These are phyloP conservation scores for Cataglyphis cursor DNA, from an alignment of 2,888 invertebrate genomes.

Conservation along the genomic window DNA sequence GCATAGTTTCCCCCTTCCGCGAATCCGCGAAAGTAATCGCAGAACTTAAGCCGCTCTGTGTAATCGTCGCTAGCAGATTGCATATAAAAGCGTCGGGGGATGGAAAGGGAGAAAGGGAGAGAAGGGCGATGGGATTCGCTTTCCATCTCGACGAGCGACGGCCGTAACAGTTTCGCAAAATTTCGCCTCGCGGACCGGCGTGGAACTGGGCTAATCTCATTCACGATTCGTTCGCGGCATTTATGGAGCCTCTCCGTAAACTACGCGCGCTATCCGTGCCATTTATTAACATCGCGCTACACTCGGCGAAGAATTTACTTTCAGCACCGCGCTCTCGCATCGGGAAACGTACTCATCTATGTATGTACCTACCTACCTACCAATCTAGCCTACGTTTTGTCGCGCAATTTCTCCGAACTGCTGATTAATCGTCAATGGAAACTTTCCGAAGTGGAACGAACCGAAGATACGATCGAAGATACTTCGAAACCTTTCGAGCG, in stretches of 20 bases:
- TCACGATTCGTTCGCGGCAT: conserved; percentile 55
- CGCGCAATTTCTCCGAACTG: conserved; percentile 35
- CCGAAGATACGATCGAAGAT: conserved; percentile 36
- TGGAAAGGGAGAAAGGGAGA: neutral
- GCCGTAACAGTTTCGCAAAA: conserved; percentile 53
- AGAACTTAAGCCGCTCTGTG: conserved; percentile 20
- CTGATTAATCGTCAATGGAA: conserved; percentile 63
- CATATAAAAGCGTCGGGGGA: conserved; percentile 12
- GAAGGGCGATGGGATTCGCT: neutral
- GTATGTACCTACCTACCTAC: neutral
- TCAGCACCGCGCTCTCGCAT: conserved; percentile 2
- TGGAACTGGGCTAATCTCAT: conserved; percentile 61
- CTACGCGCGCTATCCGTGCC: conserved; percentile 43
- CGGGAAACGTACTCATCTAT: conserved; percentile 25
- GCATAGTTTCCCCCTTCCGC: neutral
- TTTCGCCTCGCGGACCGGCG: conserved; percentile 29
- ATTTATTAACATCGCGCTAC: conserved; percentile 64
- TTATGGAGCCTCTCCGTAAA: conserved; percentile 60
- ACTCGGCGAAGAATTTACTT: conserved; percentile 48
- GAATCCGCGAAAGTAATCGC: neutral
- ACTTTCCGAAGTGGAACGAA: conserved; percentile 48
- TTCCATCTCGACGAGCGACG: conserved; percentile 42
- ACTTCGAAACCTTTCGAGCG: conserved; percentile 27
- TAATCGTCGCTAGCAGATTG: conserved; percentile 20
- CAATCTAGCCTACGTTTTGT: conserved; percentile 39